Conservation (phyloP, 2,113 vertebrate species). For the Actenoides hombroni region DNA sequence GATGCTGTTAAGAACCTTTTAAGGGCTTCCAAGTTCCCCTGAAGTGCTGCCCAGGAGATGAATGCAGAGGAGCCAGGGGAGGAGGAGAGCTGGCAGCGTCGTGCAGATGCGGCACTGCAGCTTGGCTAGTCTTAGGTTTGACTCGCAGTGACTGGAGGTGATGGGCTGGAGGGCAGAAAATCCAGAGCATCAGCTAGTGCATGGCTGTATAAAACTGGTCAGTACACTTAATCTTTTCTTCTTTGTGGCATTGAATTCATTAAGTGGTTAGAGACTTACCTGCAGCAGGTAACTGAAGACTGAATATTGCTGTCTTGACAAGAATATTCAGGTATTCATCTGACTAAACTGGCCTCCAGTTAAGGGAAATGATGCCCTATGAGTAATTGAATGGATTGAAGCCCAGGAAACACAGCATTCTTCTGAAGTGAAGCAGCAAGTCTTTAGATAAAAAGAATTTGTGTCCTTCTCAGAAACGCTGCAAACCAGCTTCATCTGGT, state of each 20-base stretch:
- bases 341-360: background rate
- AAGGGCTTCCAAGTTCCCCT: background rate
- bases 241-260: background rate
- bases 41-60: background rate
- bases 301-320: constrained; percentile 7
- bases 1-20: background rate
- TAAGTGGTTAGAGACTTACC: background rate
- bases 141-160: background rate
- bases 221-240: background rate
- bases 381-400: background rate
- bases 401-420: background rate
- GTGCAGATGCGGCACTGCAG: background rate
- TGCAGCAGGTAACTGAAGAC: background rate
- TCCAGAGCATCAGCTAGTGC: background rate
- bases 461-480: background rate
- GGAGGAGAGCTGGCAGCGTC: background rate
- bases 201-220: background rate
- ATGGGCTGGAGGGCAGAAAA: background rate
- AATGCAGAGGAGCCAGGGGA: background rate
- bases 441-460: background rate
- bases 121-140: background rate
- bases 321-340: background rate
- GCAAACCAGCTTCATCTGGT: background rate
- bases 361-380: background rate
- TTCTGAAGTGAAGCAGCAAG: background rate